Base-by-base conservation (phyloP, 2,797 vertebrate species). In the Echiichthys vipera region DNA sequence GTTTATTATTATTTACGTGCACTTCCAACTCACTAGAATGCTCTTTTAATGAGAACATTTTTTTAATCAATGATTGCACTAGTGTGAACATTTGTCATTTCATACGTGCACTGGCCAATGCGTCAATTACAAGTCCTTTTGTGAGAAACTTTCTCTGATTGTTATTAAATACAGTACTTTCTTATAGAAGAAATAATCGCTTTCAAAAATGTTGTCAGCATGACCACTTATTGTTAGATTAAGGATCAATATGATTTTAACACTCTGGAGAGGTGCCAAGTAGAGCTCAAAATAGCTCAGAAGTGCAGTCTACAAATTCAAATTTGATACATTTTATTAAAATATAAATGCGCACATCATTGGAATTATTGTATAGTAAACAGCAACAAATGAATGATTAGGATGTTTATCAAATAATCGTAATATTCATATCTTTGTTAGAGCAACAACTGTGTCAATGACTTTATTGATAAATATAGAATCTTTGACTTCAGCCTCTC, bases 351-450 rank as follows among this genome's bases (percentile, higher is more conserved):
- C 13, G 32, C 37, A 30, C 12, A 17, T 25, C 37, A 29, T 2
- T 10, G 10, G 15, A 69, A 20, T 37, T 9, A 49, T 43, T 40
- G n/a, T 43, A 46, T 43, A 50, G 39, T 20, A 20, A 6, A 32
- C 30, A 55, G 34, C 34, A 37, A 53, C 17, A 27, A 49, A 54
- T 42, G 7, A 42, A 22, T 11, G 12, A 70, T 62, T 49, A 27
- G 45, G 55, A 57, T 43, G 65, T 34, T 71, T 63, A 70, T 80
- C 40, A 43, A 76, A 69, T 81, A 81, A 30, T 49, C 14, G 7
- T 34, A 81, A 80, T 43, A 53, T 37, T 71, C 37, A 34, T 64
- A 73, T 80, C 65, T 45, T 61, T 58, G 71, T 65, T 30, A 18
- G 20, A 27, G 57, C 39, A 17, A 59, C 71, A 50, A 56, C 55